A percentile compares a stretch with the other conserved stretches of the same genome.
Evolutionary conservation across 2,797 vertebrate genomes (phyloP).

Genomic region (Hydrolagus colliei): DNA sequence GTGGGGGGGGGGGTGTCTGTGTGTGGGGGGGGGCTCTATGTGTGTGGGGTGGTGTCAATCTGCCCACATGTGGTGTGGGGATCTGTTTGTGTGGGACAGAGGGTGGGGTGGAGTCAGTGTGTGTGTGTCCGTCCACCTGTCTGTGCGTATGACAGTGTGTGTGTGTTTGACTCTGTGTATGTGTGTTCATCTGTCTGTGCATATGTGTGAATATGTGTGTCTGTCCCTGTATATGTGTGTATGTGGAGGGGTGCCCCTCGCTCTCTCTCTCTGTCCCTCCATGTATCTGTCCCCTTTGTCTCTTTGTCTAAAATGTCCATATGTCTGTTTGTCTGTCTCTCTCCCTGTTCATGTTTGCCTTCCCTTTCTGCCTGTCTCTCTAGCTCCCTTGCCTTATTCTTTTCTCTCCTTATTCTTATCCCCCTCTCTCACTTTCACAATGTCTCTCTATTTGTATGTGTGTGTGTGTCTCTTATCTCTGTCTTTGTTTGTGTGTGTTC

Average conservation of each 20-base stretch:
- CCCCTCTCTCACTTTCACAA: too few relatives aligned
- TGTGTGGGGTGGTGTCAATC: too few relatives aligned
- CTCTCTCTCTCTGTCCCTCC: background rate
- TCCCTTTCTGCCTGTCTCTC: background rate
- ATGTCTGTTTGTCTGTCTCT: background rate
- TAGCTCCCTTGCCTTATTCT: background rate
- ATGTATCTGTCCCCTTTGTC: background rate
- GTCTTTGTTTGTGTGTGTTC: background rate
- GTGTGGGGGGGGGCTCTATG: too few relatives aligned
- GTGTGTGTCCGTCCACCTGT: background rate
- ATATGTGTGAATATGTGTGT: background rate
- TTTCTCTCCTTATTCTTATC: too few relatives aligned
- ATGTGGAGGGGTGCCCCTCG: background rate
- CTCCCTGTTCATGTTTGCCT: background rate
- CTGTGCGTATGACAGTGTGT: background rate
- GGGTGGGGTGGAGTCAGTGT: too few relatives aligned
- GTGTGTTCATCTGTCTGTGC: background rate
- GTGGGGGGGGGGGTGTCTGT: too few relatives aligned
- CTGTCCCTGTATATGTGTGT: background rate
- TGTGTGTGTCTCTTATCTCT: background rate
- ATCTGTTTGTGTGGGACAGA: too few relatives aligned
- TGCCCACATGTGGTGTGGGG: background rate
- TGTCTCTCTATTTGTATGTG: background rate
- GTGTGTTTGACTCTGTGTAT: background rate
- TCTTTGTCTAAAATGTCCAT: background rate